These are phyloP conservation scores for Ichneumoninae sp. DNA, from an alignment of 2,888 invertebrate genomes.

Conservation along the genomic window DNA sequence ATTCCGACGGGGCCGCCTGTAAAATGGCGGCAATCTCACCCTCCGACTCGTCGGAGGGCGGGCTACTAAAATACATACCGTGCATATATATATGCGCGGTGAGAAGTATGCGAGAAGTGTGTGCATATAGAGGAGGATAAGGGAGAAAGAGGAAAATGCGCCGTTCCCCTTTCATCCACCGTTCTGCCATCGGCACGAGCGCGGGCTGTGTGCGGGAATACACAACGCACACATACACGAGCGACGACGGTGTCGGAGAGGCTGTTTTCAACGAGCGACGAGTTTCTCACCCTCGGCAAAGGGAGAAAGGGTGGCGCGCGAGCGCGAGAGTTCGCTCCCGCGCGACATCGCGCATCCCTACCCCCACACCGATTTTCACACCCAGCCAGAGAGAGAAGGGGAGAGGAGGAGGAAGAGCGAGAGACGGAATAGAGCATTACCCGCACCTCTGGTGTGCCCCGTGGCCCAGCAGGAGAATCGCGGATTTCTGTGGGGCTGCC, in stretches of 20 bases:
- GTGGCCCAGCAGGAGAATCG: constrained; percentile 4
- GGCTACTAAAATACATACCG: constrained; percentile 50
- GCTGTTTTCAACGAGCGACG: constrained; percentile 51
- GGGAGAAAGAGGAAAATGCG: constrained; percentile 58
- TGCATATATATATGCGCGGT: constrained; percentile 25
- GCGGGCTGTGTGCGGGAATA: constrained; percentile 39
- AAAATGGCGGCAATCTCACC: constrained; percentile 84
- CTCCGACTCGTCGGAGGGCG: constrained; percentile 73
- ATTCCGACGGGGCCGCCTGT: constrained; percentile 79
- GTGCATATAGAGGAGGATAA: constrained; percentile 41
- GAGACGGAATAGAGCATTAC: constrained; percentile 58
- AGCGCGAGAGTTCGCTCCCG: constrained; percentile 71
- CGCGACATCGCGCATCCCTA: constrained; percentile 66
- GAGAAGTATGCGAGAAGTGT: constrained; percentile 37
- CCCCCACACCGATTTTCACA: constrained; percentile 80
- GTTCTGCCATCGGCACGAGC: constrained; percentile 57
- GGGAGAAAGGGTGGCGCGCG: constrained; percentile 40
- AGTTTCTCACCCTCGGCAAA: constrained; percentile 54
- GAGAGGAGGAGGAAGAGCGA: constrained; percentile 68
- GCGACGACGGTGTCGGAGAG: constrained; percentile 52
- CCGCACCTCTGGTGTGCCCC: constrained; percentile 43
- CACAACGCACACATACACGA: constrained; percentile 13
- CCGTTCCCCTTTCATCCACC: constrained; percentile 67
- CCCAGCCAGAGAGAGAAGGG: constrained; percentile 72
- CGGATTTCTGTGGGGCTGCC: constrained; percentile 23